phyloP scores from a whole-genome alignment of 2,113 vertebrate species.

The Oenanthe melanoleuca region DNA sequence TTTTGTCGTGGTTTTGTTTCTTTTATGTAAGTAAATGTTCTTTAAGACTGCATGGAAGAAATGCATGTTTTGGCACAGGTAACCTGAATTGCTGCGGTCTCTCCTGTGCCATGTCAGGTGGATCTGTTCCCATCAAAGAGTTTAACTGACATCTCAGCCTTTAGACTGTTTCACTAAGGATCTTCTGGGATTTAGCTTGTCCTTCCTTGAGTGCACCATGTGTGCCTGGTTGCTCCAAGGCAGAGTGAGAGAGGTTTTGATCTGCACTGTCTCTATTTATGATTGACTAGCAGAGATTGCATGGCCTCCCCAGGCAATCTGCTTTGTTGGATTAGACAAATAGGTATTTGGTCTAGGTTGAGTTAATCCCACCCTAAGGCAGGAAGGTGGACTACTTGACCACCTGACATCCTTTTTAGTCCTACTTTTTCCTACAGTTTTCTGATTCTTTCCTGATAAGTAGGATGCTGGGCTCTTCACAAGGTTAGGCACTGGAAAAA shows the following conservation, averaged over 20 bases:
- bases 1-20: background rate
- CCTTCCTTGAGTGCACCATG: background rate
- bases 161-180: slow-evolving; percentile 36
- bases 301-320: background rate
- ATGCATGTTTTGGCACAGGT: background rate
- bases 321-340: slow-evolving; percentile 48
- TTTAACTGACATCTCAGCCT: background rate
- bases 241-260: slow-evolving; percentile 17
- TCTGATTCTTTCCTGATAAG: slow-evolving; percentile 19
- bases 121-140: background rate
- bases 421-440: background rate
- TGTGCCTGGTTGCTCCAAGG: slow-evolving; percentile 1
- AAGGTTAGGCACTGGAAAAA: background rate
- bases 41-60: background rate
- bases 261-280: slow-evolving; percentile 53
- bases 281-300: slow-evolving; percentile 58
- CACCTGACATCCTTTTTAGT: slow-evolving; percentile 37
- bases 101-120: background rate
- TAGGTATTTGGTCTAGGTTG: slow-evolving; percentile 36
- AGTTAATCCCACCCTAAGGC: slow-evolving; percentile 49
- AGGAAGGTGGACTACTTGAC: slow-evolving; percentile 29
- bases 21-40: background rate
- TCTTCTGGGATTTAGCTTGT: slow-evolving; percentile 31
- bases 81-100: background rate
- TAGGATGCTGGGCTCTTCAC: background rate